Evolutionary conservation across 2,888 invertebrate genomes (phyloP), one percentile per base, ranked within the genome.

Genomic region (Syritta pipiens): DNA sequence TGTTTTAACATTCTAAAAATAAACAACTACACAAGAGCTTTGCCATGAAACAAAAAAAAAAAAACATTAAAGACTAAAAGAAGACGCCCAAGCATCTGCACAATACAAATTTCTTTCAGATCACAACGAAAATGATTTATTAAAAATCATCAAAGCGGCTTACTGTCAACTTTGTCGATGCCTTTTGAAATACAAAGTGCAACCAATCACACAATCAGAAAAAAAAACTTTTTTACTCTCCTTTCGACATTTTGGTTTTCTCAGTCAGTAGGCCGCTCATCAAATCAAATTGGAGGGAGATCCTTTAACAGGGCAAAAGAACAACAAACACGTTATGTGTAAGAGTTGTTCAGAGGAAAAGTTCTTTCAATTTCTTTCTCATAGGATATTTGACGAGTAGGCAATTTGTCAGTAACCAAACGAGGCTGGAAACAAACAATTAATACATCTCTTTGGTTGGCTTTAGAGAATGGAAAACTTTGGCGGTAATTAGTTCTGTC

Each of bases 71-170:
- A n/a, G n/a, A n/a, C n/a, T n/a, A n/a, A n/a, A n/a, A n/a, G n/a
- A n/a, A n/a, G n/a, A n/a, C n/a, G n/a, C n/a, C n/a, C n/a, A n/a
- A n/a, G n/a, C n/a, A n/a, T n/a, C 17, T 2, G 7, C 37, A 3
- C 37, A 32, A 10, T 4, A 32, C 10, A 32, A 10, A n/a, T 32
- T 14, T n/a, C n/a, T n/a, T n/a, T 37, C 37, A 37, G 19, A 17
- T 37, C 17, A 37, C 17, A 17, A n/a, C n/a, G n/a, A n/a, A 37
- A 17, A 17, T 37, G 37, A 55, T 65, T 65, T 53, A 65, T 65
- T 44, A 46, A 17, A n/a, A 46, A 26, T 22, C 55, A 55, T 51
- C 63, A 51, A 63, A 44, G 46, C 26, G 44, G 67, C 55, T 67
- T 46, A 46, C 7, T 37, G 46, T 37, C 44, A 32, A 20, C 32